Base-by-base conservation (phyloP, 2,113 vertebrate species). In the Rousettus leschenaultii region DNA sequence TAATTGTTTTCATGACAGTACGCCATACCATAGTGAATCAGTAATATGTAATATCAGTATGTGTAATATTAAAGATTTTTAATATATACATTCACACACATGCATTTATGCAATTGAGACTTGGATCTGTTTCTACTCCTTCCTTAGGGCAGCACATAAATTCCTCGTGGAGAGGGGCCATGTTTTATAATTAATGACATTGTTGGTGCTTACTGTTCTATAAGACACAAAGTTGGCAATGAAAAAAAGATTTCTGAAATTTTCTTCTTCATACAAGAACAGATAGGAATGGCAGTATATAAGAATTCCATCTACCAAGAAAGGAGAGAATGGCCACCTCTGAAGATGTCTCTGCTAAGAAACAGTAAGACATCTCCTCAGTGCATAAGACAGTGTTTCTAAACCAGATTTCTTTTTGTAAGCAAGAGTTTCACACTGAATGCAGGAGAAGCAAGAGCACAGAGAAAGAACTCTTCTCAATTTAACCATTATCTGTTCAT, bases 101-200 rank as follows among this genome's bases (percentile, higher is more conserved):
- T 40, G 11, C 13, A 93, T 48, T 71, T 92, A 92, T 55, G 11
- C 63, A 77, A 68, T 94, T 28, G 89, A 94, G 84, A 79, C n/a
- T 65, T 74, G 68, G 66, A 30, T 18, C 40, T 95, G 19, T 73
- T 66, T 33, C 80, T 89, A 63, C n/a, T 79, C 14, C 57, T 80
- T 92, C 78, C 51, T 80, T n/a, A 40, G 22, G 5, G 5, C 33
- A 66, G 75, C 75, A 66, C 22, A 82, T 51, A 53, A 80, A 88
- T 86, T 82, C 30, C 48, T 45, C 61, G 35, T 16, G 19, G 33
- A 87, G 33, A 89, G 35, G 71, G n/a, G 8, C 4, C 15, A 71
- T 40, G 26, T 78, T 96, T 91, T 88, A 79, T 89, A 95, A 92
- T 73, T 79, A 84, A 84, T 79, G 88, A 33, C 53, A 65, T 6